Conservation (phyloP, 2,113 vertebrate genomes). For the Rhegmatorhina hoffmannsi region DNA sequence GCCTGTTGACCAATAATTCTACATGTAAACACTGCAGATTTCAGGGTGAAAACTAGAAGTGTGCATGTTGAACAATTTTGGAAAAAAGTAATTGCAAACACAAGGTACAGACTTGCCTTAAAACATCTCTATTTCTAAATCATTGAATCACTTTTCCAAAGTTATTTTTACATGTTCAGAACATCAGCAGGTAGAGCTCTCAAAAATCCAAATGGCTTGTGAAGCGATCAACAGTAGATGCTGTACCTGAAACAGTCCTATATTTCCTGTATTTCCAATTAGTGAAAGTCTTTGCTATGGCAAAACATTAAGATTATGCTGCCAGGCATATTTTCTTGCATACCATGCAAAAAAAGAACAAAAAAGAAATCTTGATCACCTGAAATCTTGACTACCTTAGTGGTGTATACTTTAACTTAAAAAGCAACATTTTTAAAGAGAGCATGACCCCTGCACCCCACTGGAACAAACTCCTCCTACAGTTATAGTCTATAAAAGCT, state of each 20-base stretch:
- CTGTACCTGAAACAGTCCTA: neutral
- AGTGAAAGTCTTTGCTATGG: neutral
- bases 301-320: neutral
- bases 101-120: neutral
- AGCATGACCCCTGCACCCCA: neutral
- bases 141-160: neutral
- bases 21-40: neutral
- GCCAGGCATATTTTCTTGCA: neutral
- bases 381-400: too few species aligned
- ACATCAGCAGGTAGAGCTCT: neutral
- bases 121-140: neutral
- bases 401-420: neutral
- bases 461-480: neutral
- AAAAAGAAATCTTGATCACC: neutral
- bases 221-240: neutral
- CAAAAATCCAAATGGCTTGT: neutral
- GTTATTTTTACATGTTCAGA: neutral
- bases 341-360: neutral
- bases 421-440: neutral
- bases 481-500: neutral
- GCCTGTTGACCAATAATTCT: neutral
- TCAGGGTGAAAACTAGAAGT: neutral
- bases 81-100: neutral
- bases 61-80: neutral
- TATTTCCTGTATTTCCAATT: neutral